Evolutionary conservation across 2,888 invertebrate species (phyloP).

Genomic region (Eubasilissa splendida): DNA sequence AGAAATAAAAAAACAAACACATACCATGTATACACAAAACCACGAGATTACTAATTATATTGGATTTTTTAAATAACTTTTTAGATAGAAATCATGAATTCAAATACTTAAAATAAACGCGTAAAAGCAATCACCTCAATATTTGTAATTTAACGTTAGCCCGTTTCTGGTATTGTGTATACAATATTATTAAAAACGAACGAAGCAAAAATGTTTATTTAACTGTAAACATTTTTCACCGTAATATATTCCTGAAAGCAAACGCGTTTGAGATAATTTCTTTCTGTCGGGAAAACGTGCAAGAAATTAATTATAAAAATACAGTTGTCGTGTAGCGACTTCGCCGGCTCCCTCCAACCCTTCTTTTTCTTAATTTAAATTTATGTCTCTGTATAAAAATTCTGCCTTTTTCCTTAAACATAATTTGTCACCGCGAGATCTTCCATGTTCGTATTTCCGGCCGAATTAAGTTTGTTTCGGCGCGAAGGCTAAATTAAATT

Average conservation of each 20-base stretch:
- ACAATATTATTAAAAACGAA: too few species aligned
- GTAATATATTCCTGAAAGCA: not conserved
- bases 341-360: not conserved
- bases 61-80: too few species aligned
- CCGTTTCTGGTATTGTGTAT: too few species aligned
- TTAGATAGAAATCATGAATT: too few species aligned
- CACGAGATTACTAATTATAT: too few species aligned
- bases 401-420: slow-evolving; percentile 1
- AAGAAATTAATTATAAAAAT: not conserved
- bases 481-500: not conserved
- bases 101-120: too few species aligned
- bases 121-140: too few species aligned
- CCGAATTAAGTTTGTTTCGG: not conserved
- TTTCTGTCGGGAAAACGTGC: not conserved
- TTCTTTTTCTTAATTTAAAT: slow-evolving; percentile 21
- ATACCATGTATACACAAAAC: too few species aligned
- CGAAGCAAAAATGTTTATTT: too few species aligned
- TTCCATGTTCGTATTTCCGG: slow-evolving; percentile 4
- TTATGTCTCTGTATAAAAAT: slow-evolving; percentile 11
- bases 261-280: not conserved
- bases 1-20: too few species aligned
- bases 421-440: slow-evolving; percentile 21
- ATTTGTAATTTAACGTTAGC: too few species aligned
- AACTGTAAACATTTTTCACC: too few species aligned
- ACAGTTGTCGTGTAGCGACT: not conserved